phyloP scores from a whole-genome alignment of 2,888 invertebrate species.

The Thymelicus lineola region DNA sequence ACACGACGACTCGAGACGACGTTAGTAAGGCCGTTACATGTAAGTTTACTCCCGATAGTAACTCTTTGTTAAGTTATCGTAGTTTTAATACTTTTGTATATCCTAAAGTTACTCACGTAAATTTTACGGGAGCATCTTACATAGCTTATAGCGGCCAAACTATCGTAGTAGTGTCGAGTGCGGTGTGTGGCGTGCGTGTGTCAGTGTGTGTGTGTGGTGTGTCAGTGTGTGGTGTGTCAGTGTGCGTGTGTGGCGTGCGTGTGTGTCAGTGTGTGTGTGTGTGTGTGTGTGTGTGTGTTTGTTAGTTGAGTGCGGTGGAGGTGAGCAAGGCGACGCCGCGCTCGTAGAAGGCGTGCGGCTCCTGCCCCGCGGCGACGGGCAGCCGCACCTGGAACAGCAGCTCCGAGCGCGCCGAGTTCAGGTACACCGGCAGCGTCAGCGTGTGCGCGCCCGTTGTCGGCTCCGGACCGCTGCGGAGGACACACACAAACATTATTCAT shows the following conservation, averaged over 20 bases:
- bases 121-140: no score
- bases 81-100: no score
- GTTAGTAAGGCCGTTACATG: no score
- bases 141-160: no score
- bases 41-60: no score
- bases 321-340: constrained; percentile 98
- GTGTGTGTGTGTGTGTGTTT: not conserved
- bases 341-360: constrained; percentile 98
- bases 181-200: no score
- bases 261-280: not conserved
- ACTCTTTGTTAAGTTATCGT: no score
- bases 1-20: no score
- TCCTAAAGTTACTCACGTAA: no score
- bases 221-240: constrained; percentile 89
- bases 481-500: not conserved
- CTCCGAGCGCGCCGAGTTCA: constrained; percentile 98
- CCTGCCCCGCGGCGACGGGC: constrained; percentile 95
- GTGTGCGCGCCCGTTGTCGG: constrained; percentile 76
- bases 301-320: constrained; percentile 94
- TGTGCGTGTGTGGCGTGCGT: not conserved
- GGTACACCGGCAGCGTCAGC: constrained; percentile 97
- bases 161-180: no score
- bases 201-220: not conserved
- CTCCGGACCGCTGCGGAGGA: constrained; percentile 70
- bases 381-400: constrained; percentile 97